Base-by-base conservation (phyloP, 2,797 vertebrate species). In the Myiothlypis coronata region DNA sequence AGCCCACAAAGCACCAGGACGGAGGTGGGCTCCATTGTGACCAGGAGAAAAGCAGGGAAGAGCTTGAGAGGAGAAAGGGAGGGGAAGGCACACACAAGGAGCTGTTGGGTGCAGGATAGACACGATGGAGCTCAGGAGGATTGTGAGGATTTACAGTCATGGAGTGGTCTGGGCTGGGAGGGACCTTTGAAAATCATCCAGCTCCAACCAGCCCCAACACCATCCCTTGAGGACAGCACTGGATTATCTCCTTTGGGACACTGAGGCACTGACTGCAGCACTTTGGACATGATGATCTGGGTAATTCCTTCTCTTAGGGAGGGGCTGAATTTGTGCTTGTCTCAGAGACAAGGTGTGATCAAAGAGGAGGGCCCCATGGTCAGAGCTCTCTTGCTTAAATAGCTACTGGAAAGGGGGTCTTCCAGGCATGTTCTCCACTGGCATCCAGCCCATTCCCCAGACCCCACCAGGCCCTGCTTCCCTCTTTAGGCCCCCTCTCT, bases 81-180 rank as follows among this genome's bases (percentile, higher is more conserved):
- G 35, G 4, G 30, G 37, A 61, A 55, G 4, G 11, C 14, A 28
- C 11, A 27, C 41, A 15, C 12, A 24, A 3, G 44, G 35, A 71
- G 16, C 23, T 0, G 0, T 2, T 55, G 23, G 41, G 32, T 56
- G 9, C 34, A 44, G 56, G 12, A 23, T 32, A 14, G 0, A 0
- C 3, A 4, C 0, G 0, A 0, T 15, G 49, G n/a, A 59, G 46
- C 30, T 79, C 53, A 22, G 61, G 39, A 55, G 12, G 23, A n/a
- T 20, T 78, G 30, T 37, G 57, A 49, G 57, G 17, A 28, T 35
- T 81, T 13, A 22, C 14, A 86, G 0, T 9, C 28, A 14, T 3
- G 57, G 75, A 46, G 27, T 30, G 11, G 24, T 1, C 53, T 65
- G 43, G 46, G 12, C 47, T 81, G 52, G 16, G 20, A 67, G 23